Evolutionary conservation across 2,888 invertebrate species (phyloP), one percentile per base, ranked within the genome.

Genomic region (Orthonevra nobilis): DNA sequence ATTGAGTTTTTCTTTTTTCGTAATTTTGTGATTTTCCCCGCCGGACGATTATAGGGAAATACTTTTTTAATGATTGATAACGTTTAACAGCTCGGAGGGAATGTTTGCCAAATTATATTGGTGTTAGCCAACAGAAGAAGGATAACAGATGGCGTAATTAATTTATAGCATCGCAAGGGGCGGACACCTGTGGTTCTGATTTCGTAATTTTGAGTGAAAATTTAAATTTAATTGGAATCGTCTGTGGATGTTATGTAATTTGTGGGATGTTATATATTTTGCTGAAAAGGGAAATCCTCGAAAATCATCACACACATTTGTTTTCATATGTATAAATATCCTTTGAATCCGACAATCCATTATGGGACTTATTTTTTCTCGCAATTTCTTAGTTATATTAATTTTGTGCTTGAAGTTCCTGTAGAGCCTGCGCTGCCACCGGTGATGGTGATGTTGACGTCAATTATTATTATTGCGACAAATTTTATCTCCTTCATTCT

Each of bases 381-480:
- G 20, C n/a, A 70, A 70, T 75, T 32, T 20, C 10, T 36, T 30
- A n/a, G n/a, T n/a, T n/a, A 12, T 30, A 32, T 75, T 68, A 23
- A 48, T 26, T 42, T 34, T 38, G 23, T 7, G 36, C 34, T 3
- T 10, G n/a, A 58, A 44, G 58, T 50, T 63, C 48, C 14, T 2
- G n/a, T 12, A 9, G 38, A 12, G n/a, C 4, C 19, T 30, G 40
- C 10, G 10, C 30, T 30, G 26, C 7, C 36, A 38, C 23, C 30
- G 14, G 60, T 4, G 20, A 30, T 36, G 60, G 46, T 36, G 34
- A 38, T 48, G 61, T 63, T 72, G 46, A 66, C 70, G 60, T 66
- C 77, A 70, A 77, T 77, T 77, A 77, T 66, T 70, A 64, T 70
- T 70, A 72, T 77, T 77, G 66, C 77, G 64, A 77, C 77, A 77